Conservation (phyloP, 2,888 invertebrate species). For the Amiota mariae region DNA sequence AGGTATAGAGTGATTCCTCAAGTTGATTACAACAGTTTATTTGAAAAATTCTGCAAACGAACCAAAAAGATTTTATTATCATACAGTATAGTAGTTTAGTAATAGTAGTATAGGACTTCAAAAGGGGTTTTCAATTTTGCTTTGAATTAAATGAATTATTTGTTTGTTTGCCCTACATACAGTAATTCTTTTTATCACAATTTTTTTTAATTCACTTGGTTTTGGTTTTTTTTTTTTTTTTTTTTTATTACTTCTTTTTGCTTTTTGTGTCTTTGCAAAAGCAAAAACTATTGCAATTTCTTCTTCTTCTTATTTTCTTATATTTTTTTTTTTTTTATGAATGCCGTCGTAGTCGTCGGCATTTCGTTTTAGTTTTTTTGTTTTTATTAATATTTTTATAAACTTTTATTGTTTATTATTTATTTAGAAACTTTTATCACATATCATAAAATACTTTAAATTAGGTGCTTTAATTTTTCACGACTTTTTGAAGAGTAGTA, state of each 20-base stretch:
- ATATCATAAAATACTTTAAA: not conserved
- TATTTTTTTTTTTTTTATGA: not conserved
- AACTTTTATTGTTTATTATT: not conserved
- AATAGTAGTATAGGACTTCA: not conserved
- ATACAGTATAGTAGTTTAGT: too few species aligned
- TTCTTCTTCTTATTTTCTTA: conserved; percentile 5
- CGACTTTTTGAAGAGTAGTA: not conserved
- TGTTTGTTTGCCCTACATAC: conserved; percentile 1
- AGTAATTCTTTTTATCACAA: too few species aligned
- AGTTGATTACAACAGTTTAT: conserved; percentile 32
- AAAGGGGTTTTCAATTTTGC: conserved; percentile 31
- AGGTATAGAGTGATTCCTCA: conserved; percentile 50
- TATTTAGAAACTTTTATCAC: too few species aligned
- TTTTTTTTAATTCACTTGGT: too few species aligned
- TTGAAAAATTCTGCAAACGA: conserved; percentile 13
- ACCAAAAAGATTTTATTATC: not conserved
- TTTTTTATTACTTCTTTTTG: too few species aligned
- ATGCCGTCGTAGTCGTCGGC: conserved; percentile 1
- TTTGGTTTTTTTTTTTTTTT: not conserved
- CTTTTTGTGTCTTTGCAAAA: not conserved
- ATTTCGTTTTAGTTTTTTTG: not conserved
- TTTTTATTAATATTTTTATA: not conserved
- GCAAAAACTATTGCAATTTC: conserved; percentile 13
- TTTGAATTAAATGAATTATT: conserved; percentile 28
- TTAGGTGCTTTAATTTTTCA: not conserved